phyloP scores from a whole-genome alignment of 2,113 vertebrate genomes.

The Mesitornis unicolor region DNA sequence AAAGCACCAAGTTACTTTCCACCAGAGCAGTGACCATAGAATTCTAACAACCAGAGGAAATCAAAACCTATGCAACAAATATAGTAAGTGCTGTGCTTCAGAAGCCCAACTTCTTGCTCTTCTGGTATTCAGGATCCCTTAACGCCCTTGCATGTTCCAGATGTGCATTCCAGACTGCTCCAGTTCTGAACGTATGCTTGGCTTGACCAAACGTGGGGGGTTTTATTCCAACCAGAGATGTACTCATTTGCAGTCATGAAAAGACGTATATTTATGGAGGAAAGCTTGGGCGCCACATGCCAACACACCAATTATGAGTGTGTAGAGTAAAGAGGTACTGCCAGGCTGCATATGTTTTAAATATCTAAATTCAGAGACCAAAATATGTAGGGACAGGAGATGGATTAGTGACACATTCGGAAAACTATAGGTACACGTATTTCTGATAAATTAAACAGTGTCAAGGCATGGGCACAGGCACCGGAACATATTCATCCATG shows the following conservation, averaged over 20 bases:
- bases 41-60: background rate
- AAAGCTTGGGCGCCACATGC: background rate
- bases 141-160: background rate
- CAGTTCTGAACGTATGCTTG: constrained; percentile 7
- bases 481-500: background rate
- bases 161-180: constrained; percentile 18
- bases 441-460: background rate
- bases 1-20: background rate
- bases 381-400: background rate
- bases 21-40: background rate
- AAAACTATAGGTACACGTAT: background rate
- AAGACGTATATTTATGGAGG: constrained; percentile 31
- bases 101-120: background rate
- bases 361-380: background rate
- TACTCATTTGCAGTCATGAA: constrained; percentile 30
- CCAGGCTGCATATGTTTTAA: constrained; percentile 32
- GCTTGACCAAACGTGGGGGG: background rate
- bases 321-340: constrained; percentile 2
- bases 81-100: background rate
- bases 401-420: background rate
- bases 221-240: constrained; percentile 20
- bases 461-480: background rate
- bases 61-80: background rate
- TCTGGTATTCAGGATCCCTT: background rate
- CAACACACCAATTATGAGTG: background rate